A percentile compares a stretch with the other conserved stretches of the same genome.
Evolutionary conservation across 2,113 vertebrate species (phyloP).

Genomic region (Falcunculus frontatus): DNA sequence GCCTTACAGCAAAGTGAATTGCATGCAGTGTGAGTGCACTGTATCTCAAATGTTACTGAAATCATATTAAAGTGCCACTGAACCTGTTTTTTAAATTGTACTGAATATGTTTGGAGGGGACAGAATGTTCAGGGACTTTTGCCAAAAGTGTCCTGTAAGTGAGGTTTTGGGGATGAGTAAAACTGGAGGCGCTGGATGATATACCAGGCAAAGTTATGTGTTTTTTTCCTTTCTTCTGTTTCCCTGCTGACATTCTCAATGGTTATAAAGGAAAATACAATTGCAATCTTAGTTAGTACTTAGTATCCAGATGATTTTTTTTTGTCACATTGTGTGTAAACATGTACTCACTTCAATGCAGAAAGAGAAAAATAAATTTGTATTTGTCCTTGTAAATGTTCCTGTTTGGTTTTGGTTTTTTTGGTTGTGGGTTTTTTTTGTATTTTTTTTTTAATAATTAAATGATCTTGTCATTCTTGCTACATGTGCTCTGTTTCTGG

Average conservation of each 20-base stretch:
- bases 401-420: not conserved
- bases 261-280: not conserved
- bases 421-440: not conserved
- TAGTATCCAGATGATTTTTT: not conserved
- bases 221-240: not conserved
- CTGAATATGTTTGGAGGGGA: not conserved
- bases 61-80: slow-evolving; percentile 42
- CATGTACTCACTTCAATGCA: slow-evolving; percentile 40
- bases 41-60: slow-evolving; percentile 12
- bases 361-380: slow-evolving; percentile 70
- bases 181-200: not conserved
- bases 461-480: not conserved
- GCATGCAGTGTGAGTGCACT: slow-evolving; percentile 9
- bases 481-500: not conserved
- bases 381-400: slow-evolving; percentile 57
- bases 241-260: not conserved
- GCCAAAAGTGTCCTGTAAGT: not conserved
- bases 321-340: slow-evolving; percentile 20
- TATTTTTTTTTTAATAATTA: not conserved
- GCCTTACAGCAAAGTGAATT: slow-evolving; percentile 45
- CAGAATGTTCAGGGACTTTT: not conserved
- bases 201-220: not conserved
- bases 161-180: not conserved
- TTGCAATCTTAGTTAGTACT: not conserved
- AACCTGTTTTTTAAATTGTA: not conserved